Percentiles rank a stretch among this genome's conserved stretches.
These are phyloP conservation scores for Hydropsyche tenuis DNA, from an alignment of 1,140 invertebrate species.

Conservation along the genomic window DNA sequence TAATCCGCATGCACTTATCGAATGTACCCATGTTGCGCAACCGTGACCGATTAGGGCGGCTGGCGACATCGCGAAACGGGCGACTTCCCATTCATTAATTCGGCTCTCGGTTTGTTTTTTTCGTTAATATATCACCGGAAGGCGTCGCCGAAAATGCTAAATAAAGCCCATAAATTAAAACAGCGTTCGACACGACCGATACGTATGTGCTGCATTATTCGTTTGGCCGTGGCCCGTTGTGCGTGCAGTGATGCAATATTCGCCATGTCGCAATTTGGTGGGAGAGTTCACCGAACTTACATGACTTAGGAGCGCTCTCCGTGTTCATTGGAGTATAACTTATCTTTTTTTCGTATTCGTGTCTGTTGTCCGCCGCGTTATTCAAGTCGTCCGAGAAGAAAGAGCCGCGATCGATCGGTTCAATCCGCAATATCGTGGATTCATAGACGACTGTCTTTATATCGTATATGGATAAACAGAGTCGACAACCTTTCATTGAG, in stretches of 20 bases:
- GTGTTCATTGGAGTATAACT: neutral
- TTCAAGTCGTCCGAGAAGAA: neutral
- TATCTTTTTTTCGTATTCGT: neutral
- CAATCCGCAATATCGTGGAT: too few relatives aligned
- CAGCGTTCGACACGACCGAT: neutral
- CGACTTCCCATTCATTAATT: neutral
- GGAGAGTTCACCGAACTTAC: conserved; percentile 50
- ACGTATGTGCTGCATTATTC: conserved; percentile 34
- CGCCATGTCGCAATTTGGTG: conserved; percentile 50
- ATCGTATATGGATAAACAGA: too few relatives aligned
- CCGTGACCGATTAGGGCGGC: neutral
- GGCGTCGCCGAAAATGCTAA: conserved; percentile 11
- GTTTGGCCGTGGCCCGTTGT: conserved; percentile 46
- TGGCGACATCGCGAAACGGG: neutral
- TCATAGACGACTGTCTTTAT: too few relatives aligned
- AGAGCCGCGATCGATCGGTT: too few relatives aligned
- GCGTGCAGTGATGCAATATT: conserved; percentile 50
- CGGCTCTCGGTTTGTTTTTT: neutral
- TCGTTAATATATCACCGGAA: neutral
- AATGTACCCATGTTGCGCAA: conserved; percentile 18
- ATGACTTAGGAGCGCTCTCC: conserved; percentile 30
- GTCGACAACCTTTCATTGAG: too few relatives aligned
- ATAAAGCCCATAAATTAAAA: conserved; percentile 30
- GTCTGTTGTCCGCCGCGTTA: neutral
- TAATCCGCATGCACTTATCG: conserved; percentile 22